A percentile compares a stretch with the other conserved stretches of the same genome.
phyloP scores from a whole-genome alignment of 2,888 invertebrate species.

The Lithosia quadra region DNA sequence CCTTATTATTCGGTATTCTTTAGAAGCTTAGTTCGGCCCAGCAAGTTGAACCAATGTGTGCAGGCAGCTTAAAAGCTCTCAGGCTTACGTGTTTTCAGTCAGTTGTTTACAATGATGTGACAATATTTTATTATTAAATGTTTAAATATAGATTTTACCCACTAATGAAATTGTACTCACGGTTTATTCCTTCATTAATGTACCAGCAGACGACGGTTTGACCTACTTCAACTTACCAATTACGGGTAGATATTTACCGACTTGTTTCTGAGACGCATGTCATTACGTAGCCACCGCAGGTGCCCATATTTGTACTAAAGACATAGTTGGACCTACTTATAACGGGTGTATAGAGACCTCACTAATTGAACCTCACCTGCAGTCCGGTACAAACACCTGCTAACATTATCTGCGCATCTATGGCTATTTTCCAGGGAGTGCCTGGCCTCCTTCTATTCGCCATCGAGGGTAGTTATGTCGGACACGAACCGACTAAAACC shows the following conservation, averaged over 20 bases:
- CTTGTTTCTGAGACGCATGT: neutral
- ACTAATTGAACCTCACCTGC: no score
- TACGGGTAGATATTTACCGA: neutral
- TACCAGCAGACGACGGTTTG: neutral
- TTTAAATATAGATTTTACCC: neutral
- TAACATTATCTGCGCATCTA: no score
- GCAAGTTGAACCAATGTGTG: neutral
- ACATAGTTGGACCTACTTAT: neutral
- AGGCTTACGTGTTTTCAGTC: neutral
- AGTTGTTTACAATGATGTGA: neutral
- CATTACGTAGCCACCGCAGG: neutral
- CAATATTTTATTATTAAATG: neutral
- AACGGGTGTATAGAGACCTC: no score
- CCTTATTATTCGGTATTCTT: no score
- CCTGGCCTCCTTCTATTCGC: no score
- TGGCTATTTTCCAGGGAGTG: no score
- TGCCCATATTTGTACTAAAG: neutral
- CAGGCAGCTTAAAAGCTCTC: no score
- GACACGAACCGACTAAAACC: no score
- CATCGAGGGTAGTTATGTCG: no score
- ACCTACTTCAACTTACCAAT: slow-evolving; percentile 7
- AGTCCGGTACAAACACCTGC: no score
- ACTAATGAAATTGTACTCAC: neutral
- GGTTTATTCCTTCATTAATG: neutral
- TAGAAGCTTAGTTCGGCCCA: no score